Evolutionary conservation across 2,888 invertebrate genomes (phyloP).

Genomic region (Eristalis pertinax): DNA sequence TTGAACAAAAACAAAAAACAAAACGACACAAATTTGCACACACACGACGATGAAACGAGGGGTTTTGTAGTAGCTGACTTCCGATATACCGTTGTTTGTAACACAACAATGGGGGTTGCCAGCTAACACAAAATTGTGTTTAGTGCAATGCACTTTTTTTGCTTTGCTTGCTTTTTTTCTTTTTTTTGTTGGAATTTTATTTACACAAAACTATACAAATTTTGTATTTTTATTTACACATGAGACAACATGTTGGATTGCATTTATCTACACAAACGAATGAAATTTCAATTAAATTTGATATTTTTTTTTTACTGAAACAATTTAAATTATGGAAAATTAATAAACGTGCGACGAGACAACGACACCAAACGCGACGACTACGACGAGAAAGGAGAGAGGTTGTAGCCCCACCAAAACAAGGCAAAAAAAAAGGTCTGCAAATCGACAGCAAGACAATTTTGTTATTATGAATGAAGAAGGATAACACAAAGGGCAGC

Average conservation of each 20-base stretch:
- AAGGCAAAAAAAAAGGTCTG: background rate
- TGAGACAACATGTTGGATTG: background rate
- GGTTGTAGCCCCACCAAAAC: background rate
- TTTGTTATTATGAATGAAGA: slow-evolving; percentile 63
- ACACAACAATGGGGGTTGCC: slow-evolving; percentile 42
- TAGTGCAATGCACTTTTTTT: slow-evolving; percentile 52
- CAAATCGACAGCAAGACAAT: slow-evolving; percentile 47
- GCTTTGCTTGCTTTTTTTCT: slow-evolving; percentile 1
- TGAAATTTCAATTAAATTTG: slow-evolving; percentile 3
- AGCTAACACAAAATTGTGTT: slow-evolving; percentile 28
- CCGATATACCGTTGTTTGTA: slow-evolving; percentile 53
- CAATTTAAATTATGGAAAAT: too few species aligned
- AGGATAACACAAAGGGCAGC: slow-evolving; percentile 57
- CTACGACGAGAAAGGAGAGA: too few species aligned
- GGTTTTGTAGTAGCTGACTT: slow-evolving; percentile 39
- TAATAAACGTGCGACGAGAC: background rate
- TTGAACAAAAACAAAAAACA: background rate
- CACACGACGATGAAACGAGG: slow-evolving; percentile 25
- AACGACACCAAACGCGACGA: slow-evolving; percentile 37
- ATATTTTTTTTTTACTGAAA: too few species aligned
- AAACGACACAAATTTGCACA: slow-evolving; percentile 8
- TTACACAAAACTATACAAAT: slow-evolving; percentile 47
- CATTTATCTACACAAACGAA: slow-evolving; percentile 37
- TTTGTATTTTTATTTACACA: slow-evolving; percentile 24
- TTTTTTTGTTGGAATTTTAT: slow-evolving; percentile 21